phyloP scores from a whole-genome alignment of 1,140 invertebrate genomes.

The Eufriesea mexicana region DNA sequence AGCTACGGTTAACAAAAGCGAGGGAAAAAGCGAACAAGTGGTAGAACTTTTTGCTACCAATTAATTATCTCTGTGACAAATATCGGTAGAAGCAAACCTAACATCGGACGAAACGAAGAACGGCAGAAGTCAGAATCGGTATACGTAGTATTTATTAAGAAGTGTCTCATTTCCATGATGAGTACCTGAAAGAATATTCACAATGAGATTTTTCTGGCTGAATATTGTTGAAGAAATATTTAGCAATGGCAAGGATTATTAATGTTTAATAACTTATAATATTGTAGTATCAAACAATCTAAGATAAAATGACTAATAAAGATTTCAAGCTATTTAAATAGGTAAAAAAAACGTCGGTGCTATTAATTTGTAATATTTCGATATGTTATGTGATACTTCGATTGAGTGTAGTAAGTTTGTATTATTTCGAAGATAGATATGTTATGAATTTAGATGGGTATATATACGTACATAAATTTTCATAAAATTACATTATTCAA shows the following conservation, averaged over 20 bases:
- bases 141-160: conserved; percentile 13
- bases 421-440: too few relatives aligned
- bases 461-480: too few relatives aligned
- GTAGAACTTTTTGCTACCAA: conserved; percentile 62
- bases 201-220: not conserved
- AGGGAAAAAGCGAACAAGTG: conserved; percentile 14
- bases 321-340: too few relatives aligned
- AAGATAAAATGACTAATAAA: not conserved
- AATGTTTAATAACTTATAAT: not conserved
- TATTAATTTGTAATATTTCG: too few relatives aligned
- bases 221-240: not conserved
- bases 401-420: too few relatives aligned
- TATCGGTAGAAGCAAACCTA: conserved; percentile 53
- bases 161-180: too few relatives aligned
- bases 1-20: conserved; percentile 14
- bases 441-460: too few relatives aligned
- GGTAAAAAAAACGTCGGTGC: too few relatives aligned
- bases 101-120: conserved; percentile 24
- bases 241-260: too few relatives aligned
- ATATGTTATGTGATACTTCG: too few relatives aligned
- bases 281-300: not conserved
- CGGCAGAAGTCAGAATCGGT: conserved; percentile 1
- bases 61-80: conserved; percentile 74
- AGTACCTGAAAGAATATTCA: not conserved
- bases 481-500: not conserved